Base-by-base conservation (phyloP, 2,797 vertebrate genomes). In the Darevskia nairensis region DNA sequence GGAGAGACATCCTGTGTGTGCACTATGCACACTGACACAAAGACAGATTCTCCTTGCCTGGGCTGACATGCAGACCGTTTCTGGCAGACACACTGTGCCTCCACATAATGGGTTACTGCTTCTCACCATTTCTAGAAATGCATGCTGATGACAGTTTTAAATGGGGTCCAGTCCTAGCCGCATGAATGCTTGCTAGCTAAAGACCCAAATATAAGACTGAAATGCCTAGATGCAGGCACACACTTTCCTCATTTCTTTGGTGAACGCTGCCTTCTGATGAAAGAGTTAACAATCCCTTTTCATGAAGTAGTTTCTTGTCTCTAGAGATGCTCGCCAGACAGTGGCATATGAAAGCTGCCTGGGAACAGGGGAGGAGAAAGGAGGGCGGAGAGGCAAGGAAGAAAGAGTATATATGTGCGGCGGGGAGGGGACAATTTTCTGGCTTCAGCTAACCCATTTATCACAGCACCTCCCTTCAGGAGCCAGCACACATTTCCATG, bases 201-300 rank as follows among this genome's bases (percentile, higher is more conserved):
- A 72, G 77, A 87, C 86, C 89, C 83, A 46, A 0, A 0, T 69
- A 61, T 74, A 69, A 80, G 32, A 5, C 19, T 23, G 35, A 81
- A 50, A 19, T 44, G 41, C 50, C 4, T 66, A 35, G 19, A 50
- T 32, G 68, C 44, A 61, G 44, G 23, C 27, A 19, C 29, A 75
- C 25, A 59, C 29, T 86, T 90, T 74, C 83, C 76, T 86, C 29
- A 89, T 61, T 69, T 23, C n/a, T 0, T 0, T 25, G 85, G 8
- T 0, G 1, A 84, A 74, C 3, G 32, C 5, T 72, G 76, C 44
- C 68, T 11, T 68, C 39, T 3, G 68, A 23, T 0, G 0, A 92
- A 90, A n/a, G 92, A 84, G 86, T 94, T 95, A 94, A 94, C 88
- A 41, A 83, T 21, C 80, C n/a, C 69, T 84, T 64, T 64, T 21